A percentile compares a stretch with the other conserved stretches of the same genome.
Evolutionary conservation across 2,888 invertebrate genomes (phyloP).

Genomic region (Neoascia interrupta): DNA sequence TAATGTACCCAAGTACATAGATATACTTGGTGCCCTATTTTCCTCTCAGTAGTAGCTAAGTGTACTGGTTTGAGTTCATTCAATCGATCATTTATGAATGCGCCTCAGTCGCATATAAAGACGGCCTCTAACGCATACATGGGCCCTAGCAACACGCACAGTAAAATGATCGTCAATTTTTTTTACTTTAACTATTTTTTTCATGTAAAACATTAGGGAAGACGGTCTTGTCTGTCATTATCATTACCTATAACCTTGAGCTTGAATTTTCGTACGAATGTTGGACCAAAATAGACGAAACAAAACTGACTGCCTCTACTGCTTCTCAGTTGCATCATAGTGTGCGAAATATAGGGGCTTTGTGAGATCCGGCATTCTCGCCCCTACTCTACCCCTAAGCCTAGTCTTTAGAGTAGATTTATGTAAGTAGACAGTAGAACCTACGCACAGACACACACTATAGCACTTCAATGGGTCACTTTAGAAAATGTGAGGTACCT

Average conservation of each 20-base stretch:
- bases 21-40: too few relatives aligned
- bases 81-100: constrained; percentile 44
- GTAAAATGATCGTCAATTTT: neutral
- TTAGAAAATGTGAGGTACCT: constrained; percentile 36
- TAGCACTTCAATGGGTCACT: constrained; percentile 19
- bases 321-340: too few relatives aligned
- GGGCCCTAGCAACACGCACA: neutral
- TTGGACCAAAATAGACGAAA: constrained; percentile 32
- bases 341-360: too few relatives aligned
- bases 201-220: constrained; percentile 14
- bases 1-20: too few relatives aligned
- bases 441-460: constrained; percentile 2
- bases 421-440: neutral
- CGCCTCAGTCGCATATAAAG: neutral
- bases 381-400: too few relatives aligned
- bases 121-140: neutral
- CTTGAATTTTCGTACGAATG: constrained; percentile 34
- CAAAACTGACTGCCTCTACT: too few relatives aligned
- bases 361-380: too few relatives aligned
- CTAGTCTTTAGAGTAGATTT: too few relatives aligned
- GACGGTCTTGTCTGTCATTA: neutral
- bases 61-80: constrained; percentile 12
- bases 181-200: neutral
- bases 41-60: too few relatives aligned
- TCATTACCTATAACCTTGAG: constrained; percentile 51